A percentile compares a stretch with the other conserved stretches of the same genome.
Evolutionary conservation across 2,113 vertebrate species (phyloP).

Genomic region (Rhinolophus ferrumequinum): DNA sequence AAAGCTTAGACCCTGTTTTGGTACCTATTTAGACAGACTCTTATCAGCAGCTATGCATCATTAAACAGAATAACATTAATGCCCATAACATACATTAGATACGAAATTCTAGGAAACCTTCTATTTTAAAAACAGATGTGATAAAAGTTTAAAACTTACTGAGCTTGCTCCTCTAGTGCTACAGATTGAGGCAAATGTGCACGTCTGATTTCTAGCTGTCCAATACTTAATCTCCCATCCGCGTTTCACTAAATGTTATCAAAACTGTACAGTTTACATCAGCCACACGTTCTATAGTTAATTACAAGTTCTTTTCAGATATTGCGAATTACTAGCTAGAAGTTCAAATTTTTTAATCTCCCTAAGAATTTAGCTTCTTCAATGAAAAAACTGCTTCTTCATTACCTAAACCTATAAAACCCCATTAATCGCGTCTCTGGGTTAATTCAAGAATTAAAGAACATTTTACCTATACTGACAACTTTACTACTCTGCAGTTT

Average conservation of each 20-base stretch:
- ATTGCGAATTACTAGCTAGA: neutral
- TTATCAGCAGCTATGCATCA: constrained; percentile 51
- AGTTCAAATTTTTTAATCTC: neutral
- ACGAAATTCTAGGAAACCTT: constrained; percentile 8
- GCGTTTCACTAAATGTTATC: neutral
- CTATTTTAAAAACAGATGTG: constrained; percentile 30
- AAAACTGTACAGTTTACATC: neutral
- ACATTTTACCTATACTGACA: neutral
- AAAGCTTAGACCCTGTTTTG: constrained; percentile 47
- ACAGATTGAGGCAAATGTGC: neutral
- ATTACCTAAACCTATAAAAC: neutral
- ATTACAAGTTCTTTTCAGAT: neutral
- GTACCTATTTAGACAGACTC: neutral
- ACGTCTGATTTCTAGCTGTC: constrained; percentile 4
- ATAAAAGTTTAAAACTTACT: neutral
- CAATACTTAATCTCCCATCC: neutral
- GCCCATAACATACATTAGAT: neutral
- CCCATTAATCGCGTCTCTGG: neutral
- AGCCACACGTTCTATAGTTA: neutral
- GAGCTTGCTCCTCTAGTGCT: neutral
- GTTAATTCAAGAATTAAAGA: constrained; percentile 5
- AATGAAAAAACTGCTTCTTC: neutral
- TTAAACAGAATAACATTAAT: constrained; percentile 27
- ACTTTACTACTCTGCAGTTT: neutral
- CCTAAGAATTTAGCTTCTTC: constrained; percentile 32